Base-by-base conservation (phyloP, 2,113 vertebrate genomes). In the Zosterops lateralis region DNA sequence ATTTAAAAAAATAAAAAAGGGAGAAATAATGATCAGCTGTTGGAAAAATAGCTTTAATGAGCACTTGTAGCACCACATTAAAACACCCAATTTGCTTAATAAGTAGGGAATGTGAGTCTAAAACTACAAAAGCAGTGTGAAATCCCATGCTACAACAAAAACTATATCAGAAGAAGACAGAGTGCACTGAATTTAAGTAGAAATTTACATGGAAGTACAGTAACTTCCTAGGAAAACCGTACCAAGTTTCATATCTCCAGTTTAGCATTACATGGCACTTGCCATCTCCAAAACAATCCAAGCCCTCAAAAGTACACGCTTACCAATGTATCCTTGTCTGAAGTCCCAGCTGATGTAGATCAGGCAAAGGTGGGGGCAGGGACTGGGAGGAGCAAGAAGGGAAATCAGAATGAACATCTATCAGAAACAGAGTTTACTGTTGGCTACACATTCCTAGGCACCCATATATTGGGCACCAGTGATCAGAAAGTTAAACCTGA, bases 1-100 rank as follows among this genome's bases (percentile, higher is more conserved):
- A 56, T 34, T 64, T 17, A 1, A 65, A 78, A 87, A 75, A 82
- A 62, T 45, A 25, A 58, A 93, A 95, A 93, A 76, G 21, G 71
- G 51, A 76, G 92, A 94, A 96, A 95, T 96, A 96, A 96, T 80
- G 26, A 96, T 93, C 95, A 96, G 93, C 88, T 96, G 92, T 94
- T 95, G 85, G 85, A 94, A 96, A 96, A 96, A 94, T 88, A 79
- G 95, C 95, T 95, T 88, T 96, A 96, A 96, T 93, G 93, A 95
- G 90, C 85, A 95, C 96, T 95, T 96, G 79, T 88, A 94, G 79
- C 79, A 83, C n/a, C 64, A 90, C 38, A 93, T 93, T 96, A 88
- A 95, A 96, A 93, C 67, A 96, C 47, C 60, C 85, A 90, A 95
- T 96, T 96, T 95, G 93, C 83, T 84, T 95, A 96, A 95, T 93